Percentiles rank a stretch among this genome's conserved stretches.
Conservation (phyloP, 2,797 vertebrate genomes). For the Chelon auratus region DNA sequence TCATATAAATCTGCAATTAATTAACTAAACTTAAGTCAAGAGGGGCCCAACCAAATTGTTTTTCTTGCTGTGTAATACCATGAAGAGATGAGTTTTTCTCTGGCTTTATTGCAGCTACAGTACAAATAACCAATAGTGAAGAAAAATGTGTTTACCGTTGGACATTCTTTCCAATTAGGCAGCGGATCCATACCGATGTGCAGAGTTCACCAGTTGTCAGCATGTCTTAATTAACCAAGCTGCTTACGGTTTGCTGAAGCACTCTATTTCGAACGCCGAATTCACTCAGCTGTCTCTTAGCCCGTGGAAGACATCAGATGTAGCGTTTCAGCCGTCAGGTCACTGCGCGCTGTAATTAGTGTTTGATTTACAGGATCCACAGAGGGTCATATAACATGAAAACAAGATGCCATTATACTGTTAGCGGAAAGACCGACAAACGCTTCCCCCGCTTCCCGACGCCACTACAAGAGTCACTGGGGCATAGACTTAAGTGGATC, state of each 20-base stretch:
- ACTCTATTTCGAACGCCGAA: constrained; percentile 84
- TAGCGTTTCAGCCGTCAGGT: constrained; percentile 88
- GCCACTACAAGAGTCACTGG: constrained; percentile 48
- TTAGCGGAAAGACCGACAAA: constrained; percentile 40
- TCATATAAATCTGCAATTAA: background rate
- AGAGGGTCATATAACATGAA: constrained; percentile 65
- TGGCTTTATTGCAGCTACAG: constrained; percentile 22
- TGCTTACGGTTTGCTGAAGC: constrained; percentile 84
- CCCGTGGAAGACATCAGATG: constrained; percentile 84
- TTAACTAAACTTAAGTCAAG: background rate
- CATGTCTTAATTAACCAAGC: constrained; percentile 88
- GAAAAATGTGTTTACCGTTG: constrained; percentile 55
- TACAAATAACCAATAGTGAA: constrained; percentile 35
- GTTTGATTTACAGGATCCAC: constrained; percentile 68
- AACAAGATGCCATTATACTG: constrained; percentile 52
- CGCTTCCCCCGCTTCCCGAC: constrained; percentile 19
- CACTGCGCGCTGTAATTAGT: constrained; percentile 87
- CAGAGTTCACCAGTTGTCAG: constrained; percentile 81
- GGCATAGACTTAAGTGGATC: constrained; percentile 63
- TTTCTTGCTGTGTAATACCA: too few species aligned
- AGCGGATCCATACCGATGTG: constrained; percentile 85
- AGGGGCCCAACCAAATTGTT: background rate
- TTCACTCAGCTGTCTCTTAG: constrained; percentile 67
- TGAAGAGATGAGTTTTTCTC: background rate
- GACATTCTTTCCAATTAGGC: constrained; percentile 86